A percentile compares a stretch with the other conserved stretches of the same genome.
phyloP scores from a whole-genome alignment of 2,797 vertebrate species.

The Urocyon cinereoargenteus region DNA sequence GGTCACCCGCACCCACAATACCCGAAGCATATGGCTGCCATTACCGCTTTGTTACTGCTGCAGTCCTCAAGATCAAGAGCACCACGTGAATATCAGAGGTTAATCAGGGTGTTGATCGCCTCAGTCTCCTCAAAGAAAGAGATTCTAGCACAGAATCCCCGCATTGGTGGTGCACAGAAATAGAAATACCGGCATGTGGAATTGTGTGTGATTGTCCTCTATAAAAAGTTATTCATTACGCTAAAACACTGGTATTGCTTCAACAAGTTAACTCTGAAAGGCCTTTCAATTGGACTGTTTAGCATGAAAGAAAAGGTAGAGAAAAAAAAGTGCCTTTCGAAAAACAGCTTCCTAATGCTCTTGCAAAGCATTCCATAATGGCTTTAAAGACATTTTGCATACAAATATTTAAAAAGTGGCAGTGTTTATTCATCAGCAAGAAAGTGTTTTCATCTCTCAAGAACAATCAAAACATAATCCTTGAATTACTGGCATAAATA shows the following conservation, averaged over 20 bases:
- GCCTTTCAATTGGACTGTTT: conserved; percentile 88
- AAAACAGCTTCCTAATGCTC: conserved; percentile 86
- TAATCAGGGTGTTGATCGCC: conserved; percentile 94
- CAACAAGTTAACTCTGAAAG: conserved; percentile 92
- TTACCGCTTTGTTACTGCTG: conserved; percentile 94
- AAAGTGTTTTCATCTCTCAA: conserved; percentile 88
- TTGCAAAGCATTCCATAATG: conserved; percentile 89
- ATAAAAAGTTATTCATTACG: conserved; percentile 91
- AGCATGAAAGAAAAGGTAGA: conserved; percentile 89
- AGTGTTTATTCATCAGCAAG: conserved; percentile 89
- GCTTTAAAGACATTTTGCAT: conserved; percentile 88
- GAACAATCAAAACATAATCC: conserved; percentile 91
- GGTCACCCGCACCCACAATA: conserved; percentile 90
- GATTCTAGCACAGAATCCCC: conserved; percentile 89
- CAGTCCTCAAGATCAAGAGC: conserved; percentile 89
- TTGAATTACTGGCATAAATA: conserved; percentile 87
- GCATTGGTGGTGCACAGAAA: conserved; percentile 86
- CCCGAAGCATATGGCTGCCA: conserved; percentile 95
- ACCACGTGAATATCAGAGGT: conserved; percentile 94
- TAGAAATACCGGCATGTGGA: conserved; percentile 88
- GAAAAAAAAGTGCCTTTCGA: conserved; percentile 84
- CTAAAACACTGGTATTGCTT: conserved; percentile 91
- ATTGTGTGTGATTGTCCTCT: conserved; percentile 87
- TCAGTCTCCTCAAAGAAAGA: conserved; percentile 94
- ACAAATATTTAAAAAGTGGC: conserved; percentile 89